Base-by-base conservation (phyloP, 2,797 vertebrate genomes). In the Coregonus ussuriensis region DNA sequence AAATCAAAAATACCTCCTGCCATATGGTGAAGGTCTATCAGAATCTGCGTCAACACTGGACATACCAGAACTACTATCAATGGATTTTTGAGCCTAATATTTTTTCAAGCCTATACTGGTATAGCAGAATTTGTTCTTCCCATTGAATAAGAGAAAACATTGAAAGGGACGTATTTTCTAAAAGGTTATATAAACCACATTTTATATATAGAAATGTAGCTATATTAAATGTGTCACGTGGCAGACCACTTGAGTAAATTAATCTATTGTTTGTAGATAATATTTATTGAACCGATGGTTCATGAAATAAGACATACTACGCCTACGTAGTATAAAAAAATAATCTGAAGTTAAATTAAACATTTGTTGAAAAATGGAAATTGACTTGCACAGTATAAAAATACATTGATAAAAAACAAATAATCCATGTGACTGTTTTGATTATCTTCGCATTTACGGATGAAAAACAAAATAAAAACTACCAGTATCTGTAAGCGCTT, bases 11-110 rank as follows among this genome's bases (percentile, higher is more conserved):
- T 16, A 31, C 15, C 65, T 33, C 65, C 65, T 67, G 16, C 65
- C 16, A 67, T 67, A n/a, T 67, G 65, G 65, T 67, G 29, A 67
- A 33, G 65, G 33, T 67, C 65, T 67, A 33, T 67, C 29, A 33
- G 33, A 67, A 67, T 67, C 65, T 33, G 65, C 65, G 14, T 67
- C 13, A 35, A 29, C 15, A 67, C 33, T 33, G 65, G 33, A 35
- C 31, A 67, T 16, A 35, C 65, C 29, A 67, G 31, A 67, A 67
- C 65, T 67, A n/a, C 59, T 25, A 25, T 62, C 59, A 62, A 25
- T 21, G 59, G n/a, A 25, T 25, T 62, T 62, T 62, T 21, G 59
- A 21, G 21, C 59, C 21, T 62, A 62, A 25, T 25, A 6, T 25
- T 11, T 9, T 59, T 62, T 62, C 21, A 11, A 62, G 21, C 59